Evolutionary conservation across 2,888 invertebrate genomes (phyloP), one percentile per base, ranked within the genome.

Genomic region (Drosophila anceps): DNA sequence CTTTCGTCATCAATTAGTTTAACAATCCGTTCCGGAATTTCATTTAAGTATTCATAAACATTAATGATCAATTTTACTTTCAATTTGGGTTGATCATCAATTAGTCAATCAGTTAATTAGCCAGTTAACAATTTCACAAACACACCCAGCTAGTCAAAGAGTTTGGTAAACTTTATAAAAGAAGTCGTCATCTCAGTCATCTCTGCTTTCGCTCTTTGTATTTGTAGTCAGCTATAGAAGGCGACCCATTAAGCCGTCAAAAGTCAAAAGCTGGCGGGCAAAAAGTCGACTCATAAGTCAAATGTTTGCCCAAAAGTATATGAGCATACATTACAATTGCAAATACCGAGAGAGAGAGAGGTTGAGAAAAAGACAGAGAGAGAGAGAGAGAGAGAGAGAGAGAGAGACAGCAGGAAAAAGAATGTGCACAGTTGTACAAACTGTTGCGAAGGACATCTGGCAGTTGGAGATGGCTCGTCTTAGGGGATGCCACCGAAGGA

Each of bases 281-380:
- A 68, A 63, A 72, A 79, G 78, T 76, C 77, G 66, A 84, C 67
- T 81, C 82, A 79, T 71, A 87, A 87, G 80, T 84, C 87, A 84
- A 84, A 84, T 85, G 86, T 85, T 85, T 83, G 81, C 72, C 58
- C 58, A 39, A 73, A 85, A 79, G 73, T 73, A 72, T 70, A 71
- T 68, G 69, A 69, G 72, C 68, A 70, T 79, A 76, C 69, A 66
- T 66, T 76, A 73, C 67, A 73, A 43, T 43, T 57, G 83, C 66
- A 82, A 82, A 85, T 80, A 82, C 51, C 37, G 53, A 67, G 59
- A 46, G 12, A 54, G 20, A n/a, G 18, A 7, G 12, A 18, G 59
- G 41, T 8, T 48, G 20, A n/a, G 18, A 7, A 6, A 18, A 12
- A 31, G 7, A 31, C 12, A 18, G 6, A 46, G 4, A 29, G 6